These are phyloP conservation scores for Agapornis canus DNA, from an alignment of 2,797 vertebrate genomes.

Conservation along the genomic window DNA sequence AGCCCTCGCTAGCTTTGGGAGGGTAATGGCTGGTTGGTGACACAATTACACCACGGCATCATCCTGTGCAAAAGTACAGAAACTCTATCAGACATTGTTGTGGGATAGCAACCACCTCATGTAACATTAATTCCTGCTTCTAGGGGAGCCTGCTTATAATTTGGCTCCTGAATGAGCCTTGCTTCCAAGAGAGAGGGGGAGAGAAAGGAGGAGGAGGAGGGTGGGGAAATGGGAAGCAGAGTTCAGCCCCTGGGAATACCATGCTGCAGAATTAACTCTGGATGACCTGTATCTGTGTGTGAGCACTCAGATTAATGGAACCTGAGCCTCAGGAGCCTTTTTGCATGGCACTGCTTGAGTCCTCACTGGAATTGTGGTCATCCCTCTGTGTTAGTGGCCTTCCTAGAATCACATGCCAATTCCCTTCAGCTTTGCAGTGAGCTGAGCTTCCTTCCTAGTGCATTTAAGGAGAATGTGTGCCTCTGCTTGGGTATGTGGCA, in stretches of 20 bases:
- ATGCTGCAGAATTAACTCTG: neutral
- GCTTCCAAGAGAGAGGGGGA: neutral
- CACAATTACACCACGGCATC: neutral
- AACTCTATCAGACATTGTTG: neutral
- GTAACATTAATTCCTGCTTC: neutral
- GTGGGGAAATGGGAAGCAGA: neutral
- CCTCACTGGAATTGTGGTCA: neutral
- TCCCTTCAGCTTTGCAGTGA: neutral
- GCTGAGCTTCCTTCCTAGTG: neutral
- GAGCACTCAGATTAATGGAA: neutral
- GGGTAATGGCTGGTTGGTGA: neutral
- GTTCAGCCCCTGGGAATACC: constrained; percentile 1
- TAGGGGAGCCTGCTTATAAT: neutral
- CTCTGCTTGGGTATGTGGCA: neutral
- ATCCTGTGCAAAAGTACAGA: neutral
- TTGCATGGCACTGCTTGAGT: neutral
- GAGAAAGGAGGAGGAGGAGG: neutral
- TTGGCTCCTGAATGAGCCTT: constrained; percentile 14
- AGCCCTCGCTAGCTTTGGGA: neutral
- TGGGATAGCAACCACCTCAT: neutral
- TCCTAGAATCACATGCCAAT: fast-evolving
- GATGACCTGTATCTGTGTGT: neutral
- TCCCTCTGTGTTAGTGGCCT: neutral
- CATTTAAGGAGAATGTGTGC: neutral
- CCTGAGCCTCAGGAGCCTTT: neutral